A percentile compares a stretch with the other conserved stretches of the same genome.
These are phyloP conservation scores for Zophobas atratus DNA, from an alignment of 1,140 invertebrate genomes.

Conservation along the genomic window DNA sequence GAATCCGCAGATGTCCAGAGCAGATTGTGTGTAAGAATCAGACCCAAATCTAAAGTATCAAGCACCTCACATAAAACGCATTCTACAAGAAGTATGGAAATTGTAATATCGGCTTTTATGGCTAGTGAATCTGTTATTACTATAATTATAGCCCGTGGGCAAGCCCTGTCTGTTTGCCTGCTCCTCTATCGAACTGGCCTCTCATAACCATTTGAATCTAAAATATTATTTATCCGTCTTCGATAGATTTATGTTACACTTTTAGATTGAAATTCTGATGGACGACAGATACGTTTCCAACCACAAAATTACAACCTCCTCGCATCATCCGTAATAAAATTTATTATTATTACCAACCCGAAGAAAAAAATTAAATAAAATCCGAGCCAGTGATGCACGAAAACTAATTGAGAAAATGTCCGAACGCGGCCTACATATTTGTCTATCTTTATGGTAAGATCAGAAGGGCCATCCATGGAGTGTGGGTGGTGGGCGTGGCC, in stretches of 20 bases:
- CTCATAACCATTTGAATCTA: constrained; percentile 36
- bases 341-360: constrained; percentile 22
- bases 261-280: constrained; percentile 49
- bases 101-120: constrained; percentile 62
- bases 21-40: constrained; percentile 23
- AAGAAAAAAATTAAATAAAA: constrained; percentile 13
- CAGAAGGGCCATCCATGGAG: constrained; percentile 38
- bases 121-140: constrained; percentile 63
- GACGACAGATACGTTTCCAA: constrained; percentile 37
- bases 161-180: constrained; percentile 57
- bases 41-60: constrained; percentile 19
- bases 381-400: constrained; percentile 3
- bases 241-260: constrained; percentile 44
- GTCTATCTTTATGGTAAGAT: constrained; percentile 14
- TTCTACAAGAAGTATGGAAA: constrained; percentile 60
- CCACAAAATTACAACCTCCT: constrained; percentile 31
- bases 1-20: constrained; percentile 27
- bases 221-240: constrained; percentile 44
- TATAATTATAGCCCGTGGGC: constrained; percentile 62
- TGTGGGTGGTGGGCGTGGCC: constrained; percentile 45
- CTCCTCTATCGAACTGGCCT: constrained; percentile 32
- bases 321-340: constrained; percentile 41
- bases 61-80: constrained; percentile 41
- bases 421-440: constrained; percentile 13
- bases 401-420: constrained; percentile 38